Conservation (phyloP, 2,113 vertebrate species). For the Percina caprodes region DNA sequence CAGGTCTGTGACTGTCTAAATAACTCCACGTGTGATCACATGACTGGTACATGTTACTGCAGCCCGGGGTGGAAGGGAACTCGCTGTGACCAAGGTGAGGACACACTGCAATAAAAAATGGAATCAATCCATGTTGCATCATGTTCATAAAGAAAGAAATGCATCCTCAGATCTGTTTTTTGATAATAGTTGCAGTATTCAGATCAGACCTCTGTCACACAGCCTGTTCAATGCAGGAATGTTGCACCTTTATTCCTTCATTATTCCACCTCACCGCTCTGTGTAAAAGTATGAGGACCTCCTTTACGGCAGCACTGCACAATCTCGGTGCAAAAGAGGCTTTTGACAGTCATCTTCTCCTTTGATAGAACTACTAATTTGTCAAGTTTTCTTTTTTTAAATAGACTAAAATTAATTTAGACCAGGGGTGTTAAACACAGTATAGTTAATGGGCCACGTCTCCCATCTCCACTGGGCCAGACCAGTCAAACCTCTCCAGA, state of each 20-base stretch:
- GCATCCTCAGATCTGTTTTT: neutral
- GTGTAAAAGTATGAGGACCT: too few relatives aligned
- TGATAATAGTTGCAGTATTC: neutral
- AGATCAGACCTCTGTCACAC: too few relatives aligned
- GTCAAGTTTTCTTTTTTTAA: neutral
- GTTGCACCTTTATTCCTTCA: too few relatives aligned
- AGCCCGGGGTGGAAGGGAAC: constrained; percentile 96
- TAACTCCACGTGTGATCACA: constrained; percentile 97
- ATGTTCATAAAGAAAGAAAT: neutral
- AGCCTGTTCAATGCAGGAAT: too few relatives aligned
- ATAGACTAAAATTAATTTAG: neutral
- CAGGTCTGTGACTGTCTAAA: constrained; percentile 97
- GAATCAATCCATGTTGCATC: neutral
- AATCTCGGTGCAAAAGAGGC: too few relatives aligned
- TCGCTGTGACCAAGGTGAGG: constrained; percentile 95
- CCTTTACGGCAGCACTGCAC: too few relatives aligned
- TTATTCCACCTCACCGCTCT: too few relatives aligned
- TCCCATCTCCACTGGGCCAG: too few relatives aligned
- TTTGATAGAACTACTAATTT: neutral
- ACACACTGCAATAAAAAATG: neutral
- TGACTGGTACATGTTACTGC: constrained; percentile 97
- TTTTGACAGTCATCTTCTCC: neutral
- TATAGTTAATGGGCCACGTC: too few relatives aligned
- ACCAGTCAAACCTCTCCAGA: too few relatives aligned
- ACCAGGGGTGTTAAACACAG: neutral